Evolutionary conservation across 2,113 vertebrate species (phyloP), one percentile per base, ranked within the genome.

Genomic region (Boulengeromyrus knoepffleri): DNA sequence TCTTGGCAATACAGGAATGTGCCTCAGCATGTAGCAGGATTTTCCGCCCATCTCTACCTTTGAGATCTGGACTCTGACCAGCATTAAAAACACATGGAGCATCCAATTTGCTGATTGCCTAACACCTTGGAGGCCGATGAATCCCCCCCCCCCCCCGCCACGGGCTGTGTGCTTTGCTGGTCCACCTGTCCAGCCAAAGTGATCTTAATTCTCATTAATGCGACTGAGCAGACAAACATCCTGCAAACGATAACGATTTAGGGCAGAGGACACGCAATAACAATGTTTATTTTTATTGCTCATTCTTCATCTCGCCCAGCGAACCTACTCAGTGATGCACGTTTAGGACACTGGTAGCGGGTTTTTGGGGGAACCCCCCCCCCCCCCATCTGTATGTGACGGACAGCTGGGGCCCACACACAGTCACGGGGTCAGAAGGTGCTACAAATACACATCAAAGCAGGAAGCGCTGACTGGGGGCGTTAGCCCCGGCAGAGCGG

Each of bases 221-320:
- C 85, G 6, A 50, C 50, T 87, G 47, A 87, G 85, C 85, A 31
- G 31, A 87, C 50, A 36, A 27, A 85, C 45, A 85, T 13, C 39
- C 21, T 47, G 19, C 39, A 87, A 87, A 87, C 85, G 31, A 87
- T 53, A 87, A 52, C 27, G 12, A 87, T 87, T 87, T 56, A 87
- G 85, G 85, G 47, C 50, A 87, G 31, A 87, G 85, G 85, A 53
- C 49, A 17, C 0, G 27, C 12, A 27, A 87, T 87, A 87, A 56
- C 50, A 49, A 36, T 52, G 49, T 50, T 56, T 87, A 87, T 87
- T 56, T 87, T 36, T 36, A 87, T 53, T 21, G 19, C 85, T 53
- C 27, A 56, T 87, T 87, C 39, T 53, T 87, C 50, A 87, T 36
- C 27, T 31, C 13, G 10, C 47, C 12, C 85, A 12, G 5, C 42